Evolutionary conservation across 2,888 invertebrate species (phyloP).

Genomic region (Eristalinus aeneus): DNA sequence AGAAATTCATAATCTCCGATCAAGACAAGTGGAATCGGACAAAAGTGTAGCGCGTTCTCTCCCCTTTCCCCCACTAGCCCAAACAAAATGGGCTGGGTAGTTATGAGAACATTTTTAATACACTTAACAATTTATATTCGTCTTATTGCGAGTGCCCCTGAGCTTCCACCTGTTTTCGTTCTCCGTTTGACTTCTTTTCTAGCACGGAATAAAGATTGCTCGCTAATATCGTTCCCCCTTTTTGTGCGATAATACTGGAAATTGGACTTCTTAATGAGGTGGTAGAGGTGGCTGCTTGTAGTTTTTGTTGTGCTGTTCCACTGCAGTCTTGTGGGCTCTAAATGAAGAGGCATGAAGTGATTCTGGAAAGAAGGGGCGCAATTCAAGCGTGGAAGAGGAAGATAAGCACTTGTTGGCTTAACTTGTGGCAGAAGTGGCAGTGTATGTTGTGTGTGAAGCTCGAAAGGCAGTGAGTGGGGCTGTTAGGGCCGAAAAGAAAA

Average conservation of each 20-base stretch:
- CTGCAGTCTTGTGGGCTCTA: slow-evolving; percentile 12
- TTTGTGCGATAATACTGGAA: slow-evolving; percentile 56
- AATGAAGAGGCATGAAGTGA: slow-evolving; percentile 11
- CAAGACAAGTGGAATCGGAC: slow-evolving; percentile 68
- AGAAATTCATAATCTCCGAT: slow-evolving; percentile 68
- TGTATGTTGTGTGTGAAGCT: background rate
- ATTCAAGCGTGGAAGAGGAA: slow-evolving; percentile 34
- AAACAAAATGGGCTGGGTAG: slow-evolving; percentile 6
- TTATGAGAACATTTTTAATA: slow-evolving; percentile 64
- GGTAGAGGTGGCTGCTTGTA: slow-evolving; percentile 30
- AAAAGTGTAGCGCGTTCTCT: slow-evolving; percentile 34
- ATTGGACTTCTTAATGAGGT: slow-evolving; percentile 70
- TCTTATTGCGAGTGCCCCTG: background rate
- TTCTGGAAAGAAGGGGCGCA: slow-evolving; percentile 40
- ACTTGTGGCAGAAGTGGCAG: slow-evolving; percentile 3
- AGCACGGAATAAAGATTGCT: slow-evolving; percentile 50
- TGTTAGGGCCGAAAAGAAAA: background rate
- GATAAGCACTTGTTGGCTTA: slow-evolving; percentile 30
- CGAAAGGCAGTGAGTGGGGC: background rate
- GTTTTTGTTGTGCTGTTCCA: slow-evolving; percentile 8
- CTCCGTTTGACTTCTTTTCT: slow-evolving; percentile 62
- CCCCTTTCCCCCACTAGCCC: background rate
- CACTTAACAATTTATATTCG: slow-evolving; percentile 19
- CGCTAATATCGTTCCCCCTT: slow-evolving; percentile 54
- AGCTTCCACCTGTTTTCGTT: slow-evolving; percentile 10